Percentiles rank a stretch among this genome's conserved stretches.
These are phyloP conservation scores for Petrocephalus microphthalmus DNA, from an alignment of 2,113 vertebrate genomes.

Conservation along the genomic window DNA sequence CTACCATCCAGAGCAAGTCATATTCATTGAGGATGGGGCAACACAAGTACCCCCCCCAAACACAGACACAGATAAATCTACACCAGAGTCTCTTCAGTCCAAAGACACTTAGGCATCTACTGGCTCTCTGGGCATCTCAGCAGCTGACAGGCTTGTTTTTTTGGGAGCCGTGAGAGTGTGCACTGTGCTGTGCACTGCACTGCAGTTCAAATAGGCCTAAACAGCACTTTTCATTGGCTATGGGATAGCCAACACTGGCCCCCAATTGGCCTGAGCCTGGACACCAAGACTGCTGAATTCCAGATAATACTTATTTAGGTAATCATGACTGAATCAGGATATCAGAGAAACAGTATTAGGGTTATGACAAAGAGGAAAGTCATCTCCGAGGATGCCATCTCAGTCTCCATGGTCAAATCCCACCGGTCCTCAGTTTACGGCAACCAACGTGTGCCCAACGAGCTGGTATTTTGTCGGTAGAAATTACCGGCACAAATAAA, in stretches of 20 bases:
- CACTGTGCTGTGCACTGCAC: neutral
- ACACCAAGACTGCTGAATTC: neutral
- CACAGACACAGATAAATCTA: neutral
- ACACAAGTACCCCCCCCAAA: neutral
- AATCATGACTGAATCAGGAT: neutral
- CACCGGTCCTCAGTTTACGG: slow-evolving; percentile 38
- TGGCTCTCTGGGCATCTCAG: neutral
- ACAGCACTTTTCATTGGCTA: neutral
- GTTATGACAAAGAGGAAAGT: slow-evolving; percentile 52
- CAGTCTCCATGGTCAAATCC: slow-evolving; percentile 49
- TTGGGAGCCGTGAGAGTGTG: neutral
- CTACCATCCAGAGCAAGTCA: neutral
- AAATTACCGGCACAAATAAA: slow-evolving; percentile 62
- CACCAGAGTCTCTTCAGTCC: neutral
- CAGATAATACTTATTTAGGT: neutral
- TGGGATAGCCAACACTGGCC: neutral
- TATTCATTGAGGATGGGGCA: neutral
- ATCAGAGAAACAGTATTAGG: neutral
- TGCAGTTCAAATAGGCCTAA: too few species aligned
- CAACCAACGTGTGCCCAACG: slow-evolving; percentile 42
- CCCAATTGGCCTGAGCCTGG: neutral
- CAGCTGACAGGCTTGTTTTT: neutral
- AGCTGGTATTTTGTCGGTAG: slow-evolving; percentile 51
- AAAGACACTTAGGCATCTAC: neutral
- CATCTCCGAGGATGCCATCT: slow-evolving; percentile 50